These are phyloP conservation scores for Australoheros facetus DNA, from an alignment of 2,797 vertebrate species.

Conservation along the genomic window DNA sequence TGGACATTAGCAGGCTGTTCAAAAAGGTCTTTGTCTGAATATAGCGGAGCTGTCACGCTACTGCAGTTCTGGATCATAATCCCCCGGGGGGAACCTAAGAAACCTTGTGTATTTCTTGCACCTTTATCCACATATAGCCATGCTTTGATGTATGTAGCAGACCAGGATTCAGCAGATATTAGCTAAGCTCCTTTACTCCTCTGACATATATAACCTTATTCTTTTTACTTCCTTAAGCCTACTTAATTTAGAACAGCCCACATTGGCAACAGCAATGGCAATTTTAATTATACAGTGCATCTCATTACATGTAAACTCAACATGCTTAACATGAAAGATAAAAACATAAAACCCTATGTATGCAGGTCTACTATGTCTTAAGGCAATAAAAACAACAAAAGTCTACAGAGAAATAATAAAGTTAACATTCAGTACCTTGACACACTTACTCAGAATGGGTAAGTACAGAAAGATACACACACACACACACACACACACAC, in stretches of 20 bases:
- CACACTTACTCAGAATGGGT: too few species aligned
- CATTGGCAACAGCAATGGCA: not conserved
- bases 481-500: not conserved
- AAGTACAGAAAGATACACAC: too few species aligned
- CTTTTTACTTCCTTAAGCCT: not conserved
- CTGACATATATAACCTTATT: not conserved
- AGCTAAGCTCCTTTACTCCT: constrained; percentile 5
- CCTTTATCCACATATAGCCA: not conserved
- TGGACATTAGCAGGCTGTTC: not conserved
- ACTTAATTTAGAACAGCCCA: not conserved
- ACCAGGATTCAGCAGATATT: constrained; percentile 1
- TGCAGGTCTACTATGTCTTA: not conserved
- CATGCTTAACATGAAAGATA: not conserved
- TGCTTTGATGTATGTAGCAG: not conserved
- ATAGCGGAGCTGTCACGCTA: not conserved
- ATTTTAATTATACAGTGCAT: not conserved
- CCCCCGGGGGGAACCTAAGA: constrained; percentile 6
- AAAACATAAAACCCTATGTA: not conserved
- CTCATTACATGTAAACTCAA: not conserved
- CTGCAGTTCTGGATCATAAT: not conserved
- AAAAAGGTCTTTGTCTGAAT: not conserved
- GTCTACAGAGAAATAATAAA: too few species aligned
- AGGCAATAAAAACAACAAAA: not conserved
- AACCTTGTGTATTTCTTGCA: not conserved
- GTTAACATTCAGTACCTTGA: too few species aligned